phyloP scores from a whole-genome alignment of 2,888 invertebrate genomes.

The Nowickia ferox region DNA sequence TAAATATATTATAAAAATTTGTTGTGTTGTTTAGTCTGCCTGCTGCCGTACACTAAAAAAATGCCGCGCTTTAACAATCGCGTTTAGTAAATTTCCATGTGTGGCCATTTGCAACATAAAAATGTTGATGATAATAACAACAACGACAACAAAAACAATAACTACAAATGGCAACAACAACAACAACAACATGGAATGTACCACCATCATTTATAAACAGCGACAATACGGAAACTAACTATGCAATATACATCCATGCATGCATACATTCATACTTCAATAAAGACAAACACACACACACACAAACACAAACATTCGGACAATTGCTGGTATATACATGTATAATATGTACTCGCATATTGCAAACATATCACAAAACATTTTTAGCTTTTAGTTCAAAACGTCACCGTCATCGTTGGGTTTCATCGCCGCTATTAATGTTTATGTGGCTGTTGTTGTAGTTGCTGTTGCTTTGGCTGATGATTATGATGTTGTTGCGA shows the following conservation, averaged over 20 bases:
- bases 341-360: neutral
- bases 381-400: constrained; percentile 69
- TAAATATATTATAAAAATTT: constrained; percentile 75
- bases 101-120: constrained; percentile 71
- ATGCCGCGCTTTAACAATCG: constrained; percentile 82
- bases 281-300: constrained; percentile 59
- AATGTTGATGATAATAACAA: constrained; percentile 72
- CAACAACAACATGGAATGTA: constrained; percentile 46
- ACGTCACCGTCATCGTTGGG: constrained; percentile 68
- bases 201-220: constrained; percentile 68
- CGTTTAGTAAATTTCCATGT: constrained; percentile 81
- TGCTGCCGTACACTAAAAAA: constrained; percentile 79
- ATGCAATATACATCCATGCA: constrained; percentile 37
- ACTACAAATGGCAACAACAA: constrained; percentile 14
- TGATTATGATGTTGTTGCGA: constrained; percentile 56
- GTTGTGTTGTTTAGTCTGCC: constrained; percentile 77
- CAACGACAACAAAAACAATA: constrained; percentile 58
- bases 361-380: constrained; percentile 61
- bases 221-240: constrained; percentile 72
- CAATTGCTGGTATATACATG: constrained; percentile 59
- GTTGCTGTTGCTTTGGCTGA: constrained; percentile 46
- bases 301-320: constrained; percentile 68
- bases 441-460: constrained; percentile 10
- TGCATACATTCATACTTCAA: constrained; percentile 62
- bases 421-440: constrained; percentile 57